A percentile compares a stretch with the other conserved stretches of the same genome.
phyloP scores from a whole-genome alignment of 2,797 vertebrate species.

The Otus scops region DNA sequence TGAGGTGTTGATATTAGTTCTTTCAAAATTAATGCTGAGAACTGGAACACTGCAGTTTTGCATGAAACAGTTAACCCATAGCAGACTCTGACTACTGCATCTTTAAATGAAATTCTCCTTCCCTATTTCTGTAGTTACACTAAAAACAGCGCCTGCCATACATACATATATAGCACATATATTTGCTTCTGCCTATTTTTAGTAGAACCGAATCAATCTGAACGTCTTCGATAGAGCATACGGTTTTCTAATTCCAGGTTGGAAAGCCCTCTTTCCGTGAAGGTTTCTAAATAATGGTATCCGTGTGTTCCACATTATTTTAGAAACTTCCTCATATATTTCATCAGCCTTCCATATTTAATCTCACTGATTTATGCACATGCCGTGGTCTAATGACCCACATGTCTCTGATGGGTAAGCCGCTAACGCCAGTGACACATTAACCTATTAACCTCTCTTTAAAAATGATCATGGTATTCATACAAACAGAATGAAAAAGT shows the following conservation, averaged over 20 bases:
- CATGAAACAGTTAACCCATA: not conserved
- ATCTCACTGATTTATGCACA: constrained; percentile 35
- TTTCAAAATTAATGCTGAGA: not conserved
- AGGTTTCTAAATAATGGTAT: not conserved
- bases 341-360: constrained; percentile 14
- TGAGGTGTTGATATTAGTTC: not conserved
- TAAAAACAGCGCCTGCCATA: not conserved
- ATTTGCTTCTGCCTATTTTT: not conserved
- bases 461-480: constrained; percentile 10
- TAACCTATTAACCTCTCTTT: constrained; percentile 64
- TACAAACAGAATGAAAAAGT: not conserved
- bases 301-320: not conserved
- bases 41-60: not conserved
- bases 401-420: constrained; percentile 34
- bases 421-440: constrained; percentile 34
- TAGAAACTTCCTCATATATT: constrained; percentile 33
- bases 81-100: not conserved
- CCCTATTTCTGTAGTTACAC: not conserved
- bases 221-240: not conserved
- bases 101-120: not conserved
- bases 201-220: not conserved
- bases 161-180: not conserved
- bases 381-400: constrained; percentile 2
- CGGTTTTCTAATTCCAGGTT: not conserved
- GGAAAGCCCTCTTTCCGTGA: not conserved